Evolutionary conservation across 2,888 invertebrate species (phyloP), one percentile per base, ranked within the genome.

Genomic region (Spialia ferax): DNA sequence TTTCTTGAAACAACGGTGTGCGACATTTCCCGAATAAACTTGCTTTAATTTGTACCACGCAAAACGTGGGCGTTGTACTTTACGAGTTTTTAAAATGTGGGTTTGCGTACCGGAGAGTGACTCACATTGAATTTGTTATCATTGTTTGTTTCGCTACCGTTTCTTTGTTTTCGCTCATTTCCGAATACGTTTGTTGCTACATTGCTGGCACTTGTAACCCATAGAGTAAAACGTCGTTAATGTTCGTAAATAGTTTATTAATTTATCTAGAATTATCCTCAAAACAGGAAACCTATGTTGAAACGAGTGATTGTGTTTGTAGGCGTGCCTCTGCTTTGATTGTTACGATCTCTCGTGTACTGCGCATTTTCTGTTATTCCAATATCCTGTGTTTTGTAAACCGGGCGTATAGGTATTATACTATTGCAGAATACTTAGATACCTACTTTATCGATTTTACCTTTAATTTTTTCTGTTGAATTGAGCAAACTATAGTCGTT

Each of bases 271-370:
- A 50, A 35, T 35, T 35, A 45, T n/a, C n/a, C 48, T 78, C 75
- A 83, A 87, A 84, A 89, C 91, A 89, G 92, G 92, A 91, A 90
- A 84, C 79, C 72, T 80, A 76, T 85, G 81, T 84, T 78, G 81
- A 84, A 87, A 84, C 81, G 79, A 80, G 79, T 75, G 84, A 88
- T 85, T 86, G 86, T 84, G 72, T 54, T 76, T 73, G 88, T 87
- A 85, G 91, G 91, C 75, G 89, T 86, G 88, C 75, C 83, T 78
- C 71, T 72, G 74, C 74, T 32, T 75, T 78, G 84, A 85, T 87
- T 85, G 86, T 85, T 80, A 81, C 78, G 81, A 77, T 82, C 79
- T 78, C 76, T 72, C 73, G 77, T 76, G 79, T 87, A 87, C 83
- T 90, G 88, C 89, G 89, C 83, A 84, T 88, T 86, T 82, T 78